Evolutionary conservation across 2,113 vertebrate species (phyloP).

Genomic region (Esox niger): DNA sequence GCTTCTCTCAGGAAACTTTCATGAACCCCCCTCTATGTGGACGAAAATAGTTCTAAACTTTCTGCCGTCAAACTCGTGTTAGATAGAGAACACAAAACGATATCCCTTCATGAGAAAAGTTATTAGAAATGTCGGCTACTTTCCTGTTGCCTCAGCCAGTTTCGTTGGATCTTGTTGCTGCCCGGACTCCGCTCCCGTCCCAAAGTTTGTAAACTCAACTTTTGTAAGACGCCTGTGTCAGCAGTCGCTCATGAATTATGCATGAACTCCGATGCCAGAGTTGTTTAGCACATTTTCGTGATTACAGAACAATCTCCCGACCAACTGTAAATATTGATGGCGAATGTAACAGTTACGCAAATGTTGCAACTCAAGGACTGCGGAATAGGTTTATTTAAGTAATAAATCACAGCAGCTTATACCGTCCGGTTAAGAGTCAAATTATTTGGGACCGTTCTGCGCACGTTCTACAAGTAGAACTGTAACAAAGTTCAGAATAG

Average conservation of each 20-base stretch:
- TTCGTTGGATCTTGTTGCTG: background rate
- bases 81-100: conserved; percentile 8
- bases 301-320: conserved; percentile 1
- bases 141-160: background rate
- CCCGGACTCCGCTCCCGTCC: conserved; percentile 17
- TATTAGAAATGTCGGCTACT: background rate
- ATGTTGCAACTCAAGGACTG: background rate
- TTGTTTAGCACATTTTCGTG: background rate
- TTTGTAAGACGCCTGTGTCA: conserved; percentile 32
- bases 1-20: background rate
- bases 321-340: background rate
- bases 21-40: background rate
- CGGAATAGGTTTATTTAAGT: background rate
- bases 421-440: no score
- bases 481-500: no score
- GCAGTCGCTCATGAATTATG: conserved; percentile 46
- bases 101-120: conserved; percentile 26
- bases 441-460: no score
- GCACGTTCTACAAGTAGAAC: no score
- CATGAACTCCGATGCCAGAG: background rate
- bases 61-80: background rate
- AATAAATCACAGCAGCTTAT: background rate
- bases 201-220: conserved; percentile 57
- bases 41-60: background rate
- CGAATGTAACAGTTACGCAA: background rate